Evolutionary conservation across 2,888 invertebrate genomes (phyloP), one percentile per base, ranked within the genome.

Genomic region (Druceiella hillmani): DNA sequence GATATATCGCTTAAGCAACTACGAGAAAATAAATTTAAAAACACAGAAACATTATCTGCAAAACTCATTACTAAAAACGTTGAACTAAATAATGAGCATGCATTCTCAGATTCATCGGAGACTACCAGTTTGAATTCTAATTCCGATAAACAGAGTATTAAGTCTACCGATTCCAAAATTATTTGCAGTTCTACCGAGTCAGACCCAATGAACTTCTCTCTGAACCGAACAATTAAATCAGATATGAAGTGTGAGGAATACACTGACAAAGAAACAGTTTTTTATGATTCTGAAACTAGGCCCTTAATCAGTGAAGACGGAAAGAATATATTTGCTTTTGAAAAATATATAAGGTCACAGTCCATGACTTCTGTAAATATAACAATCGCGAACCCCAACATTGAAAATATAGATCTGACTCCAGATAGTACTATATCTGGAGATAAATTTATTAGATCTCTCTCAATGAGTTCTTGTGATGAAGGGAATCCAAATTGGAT

Each of bases 401-500:
- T 84, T 48, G 83, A 83, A 54, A 83, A 83, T 48, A 72, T 72
- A n/a, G 78, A 78, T 51, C 64, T 82, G 51, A 79, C 81, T 22
- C 81, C 82, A 24, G 72, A 72, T 42, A 40, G 45, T 9, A 77
- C 80, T 1, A 66, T 80, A 36, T 74, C 76, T 16, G 62, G 72
- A 6, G 75, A 74, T 40, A 67, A 64, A 51, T 78, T 78, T 44
- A 72, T 75, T 36, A 66, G 79, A 46, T 79, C 79, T n/a, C 59
- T 77, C 48, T 79, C 79, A 7, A 64, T 79, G 53, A 81, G 80
- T 50, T 78, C 80, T 4, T 78, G 75, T 31, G 83, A 83, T 48
- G 86, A 85, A 45, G 81, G 81, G 44, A 78, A 81, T 48, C 83
- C 83, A 5, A 79, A 83, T 49, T 87, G 87, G 87, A 83, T 86